Evolutionary conservation across 2,888 invertebrate species (phyloP).

Genomic region (Plagiodera versicolora): DNA sequence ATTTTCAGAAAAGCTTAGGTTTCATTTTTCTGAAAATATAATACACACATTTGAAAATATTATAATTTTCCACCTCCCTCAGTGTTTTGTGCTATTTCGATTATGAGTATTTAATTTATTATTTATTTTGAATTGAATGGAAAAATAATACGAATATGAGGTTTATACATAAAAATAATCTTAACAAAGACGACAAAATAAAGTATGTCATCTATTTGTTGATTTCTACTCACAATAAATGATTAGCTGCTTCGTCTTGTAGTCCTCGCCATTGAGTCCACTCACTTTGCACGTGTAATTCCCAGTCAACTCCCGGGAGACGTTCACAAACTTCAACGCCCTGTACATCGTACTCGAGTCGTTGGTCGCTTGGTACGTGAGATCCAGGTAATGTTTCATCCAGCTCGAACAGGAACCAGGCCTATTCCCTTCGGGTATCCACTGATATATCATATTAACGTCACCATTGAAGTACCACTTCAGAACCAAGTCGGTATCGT

Average conservation of each 20-base stretch:
- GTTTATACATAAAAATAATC: too few species aligned
- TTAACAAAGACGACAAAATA: too few species aligned
- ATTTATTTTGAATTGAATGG: too few species aligned
- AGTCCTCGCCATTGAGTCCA: slow-evolving; percentile 54
- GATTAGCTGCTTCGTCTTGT: slow-evolving; percentile 55
- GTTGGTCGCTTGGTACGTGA: slow-evolving; percentile 51
- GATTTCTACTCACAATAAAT: slow-evolving; percentile 65
- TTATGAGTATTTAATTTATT: too few species aligned
- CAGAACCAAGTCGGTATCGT: slow-evolving; percentile 53
- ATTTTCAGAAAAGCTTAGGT: too few species aligned
- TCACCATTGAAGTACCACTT: slow-evolving; percentile 58
- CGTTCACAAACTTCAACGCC: slow-evolving; percentile 58
- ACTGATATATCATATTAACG: slow-evolving; percentile 56
- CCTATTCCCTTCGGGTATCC: slow-evolving; percentile 50
- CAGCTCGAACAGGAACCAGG: slow-evolving; percentile 47
- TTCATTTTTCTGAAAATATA: too few species aligned
- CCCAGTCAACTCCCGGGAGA: slow-evolving; percentile 58
- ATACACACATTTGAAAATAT: too few species aligned
- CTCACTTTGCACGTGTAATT: slow-evolving; percentile 61
- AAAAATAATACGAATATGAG: too few species aligned
- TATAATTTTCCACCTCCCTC: too few species aligned
- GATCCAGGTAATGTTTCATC: slow-evolving; percentile 53
- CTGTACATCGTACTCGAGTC: slow-evolving; percentile 55
- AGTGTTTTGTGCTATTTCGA: too few species aligned
- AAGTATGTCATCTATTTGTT: too few species aligned